These are phyloP conservation scores for Tamandua tetradactyla DNA, from an alignment of 2,797 vertebrate genomes.

Conservation along the genomic window DNA sequence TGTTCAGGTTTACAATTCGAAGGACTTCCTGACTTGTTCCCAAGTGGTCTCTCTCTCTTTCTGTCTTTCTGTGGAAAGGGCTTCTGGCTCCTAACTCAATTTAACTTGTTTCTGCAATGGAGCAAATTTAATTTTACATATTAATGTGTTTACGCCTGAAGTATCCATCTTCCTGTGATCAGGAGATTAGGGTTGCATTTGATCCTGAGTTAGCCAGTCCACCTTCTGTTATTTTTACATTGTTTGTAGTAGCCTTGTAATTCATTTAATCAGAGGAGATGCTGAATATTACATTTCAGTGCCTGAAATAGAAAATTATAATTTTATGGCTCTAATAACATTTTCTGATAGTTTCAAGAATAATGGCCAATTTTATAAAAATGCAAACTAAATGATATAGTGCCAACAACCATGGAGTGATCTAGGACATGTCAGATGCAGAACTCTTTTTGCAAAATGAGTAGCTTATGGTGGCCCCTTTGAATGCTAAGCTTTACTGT, in stretches of 20 bases:
- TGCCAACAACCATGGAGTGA: neutral
- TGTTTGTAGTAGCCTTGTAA: neutral
- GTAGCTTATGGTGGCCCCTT: neutral
- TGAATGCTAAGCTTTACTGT: neutral
- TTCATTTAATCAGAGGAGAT: neutral
- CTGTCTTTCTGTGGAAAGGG: neutral
- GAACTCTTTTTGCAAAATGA: neutral
- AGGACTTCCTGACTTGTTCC: neutral
- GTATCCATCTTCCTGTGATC: neutral
- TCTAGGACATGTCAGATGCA: neutral
- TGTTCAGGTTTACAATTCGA: neutral
- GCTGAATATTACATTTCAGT: neutral
- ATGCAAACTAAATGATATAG: neutral
- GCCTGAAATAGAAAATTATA: neutral
- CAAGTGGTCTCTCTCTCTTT: neutral
- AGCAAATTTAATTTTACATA: neutral
- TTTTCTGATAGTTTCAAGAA: neutral
- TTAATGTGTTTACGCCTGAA: neutral
- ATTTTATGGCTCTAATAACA: neutral
- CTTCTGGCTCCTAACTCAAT: conserved; percentile 26
- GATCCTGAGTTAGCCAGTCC: neutral
- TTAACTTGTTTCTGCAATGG: conserved; percentile 41
- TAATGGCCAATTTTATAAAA: neutral
- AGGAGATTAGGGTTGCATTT: neutral
- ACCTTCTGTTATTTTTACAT: neutral